phyloP scores from a whole-genome alignment of 2,888 invertebrate genomes.

The Mythimna pallens region DNA sequence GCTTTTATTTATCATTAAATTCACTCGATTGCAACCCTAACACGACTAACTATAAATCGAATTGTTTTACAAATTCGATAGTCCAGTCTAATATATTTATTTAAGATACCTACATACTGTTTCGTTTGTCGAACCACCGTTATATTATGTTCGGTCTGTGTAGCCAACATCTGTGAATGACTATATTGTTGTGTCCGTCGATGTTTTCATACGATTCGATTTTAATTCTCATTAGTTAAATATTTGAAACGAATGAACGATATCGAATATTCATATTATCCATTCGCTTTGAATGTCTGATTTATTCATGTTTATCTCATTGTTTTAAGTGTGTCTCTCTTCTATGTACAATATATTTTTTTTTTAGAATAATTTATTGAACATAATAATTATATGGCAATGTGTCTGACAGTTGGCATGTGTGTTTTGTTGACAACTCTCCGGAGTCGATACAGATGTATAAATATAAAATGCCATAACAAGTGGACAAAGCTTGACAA shows the following conservation, averaged over 20 bases:
- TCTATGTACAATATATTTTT: constrained; percentile 72
- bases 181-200: constrained; percentile 83
- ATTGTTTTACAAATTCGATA: constrained; percentile 79
- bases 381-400: constrained; percentile 58
- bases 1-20: constrained; percentile 88
- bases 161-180: constrained; percentile 85
- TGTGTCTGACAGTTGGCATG: constrained; percentile 78
- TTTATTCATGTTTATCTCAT: constrained; percentile 75
- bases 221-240: constrained; percentile 65
- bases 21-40: constrained; percentile 88
- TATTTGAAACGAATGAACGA: constrained; percentile 60
- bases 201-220: constrained; percentile 82
- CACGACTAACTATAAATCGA: constrained; percentile 87
- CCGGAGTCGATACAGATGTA: constrained; percentile 63
- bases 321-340: constrained; percentile 74
- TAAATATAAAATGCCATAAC: constrained; percentile 71
- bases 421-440: constrained; percentile 69
- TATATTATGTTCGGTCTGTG: constrained; percentile 88
- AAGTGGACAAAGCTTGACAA: constrained; percentile 79
- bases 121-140: constrained; percentile 79
- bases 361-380: constrained; percentile 61
- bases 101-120: constrained; percentile 72
- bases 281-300: constrained; percentile 88
- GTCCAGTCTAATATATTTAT: constrained; percentile 72
- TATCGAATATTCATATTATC: constrained; percentile 76